A percentile compares a stretch with the other conserved stretches of the same genome.
Conservation (phyloP, 2,797 vertebrate genomes). For the Phaenicophaeus curvirostris region DNA sequence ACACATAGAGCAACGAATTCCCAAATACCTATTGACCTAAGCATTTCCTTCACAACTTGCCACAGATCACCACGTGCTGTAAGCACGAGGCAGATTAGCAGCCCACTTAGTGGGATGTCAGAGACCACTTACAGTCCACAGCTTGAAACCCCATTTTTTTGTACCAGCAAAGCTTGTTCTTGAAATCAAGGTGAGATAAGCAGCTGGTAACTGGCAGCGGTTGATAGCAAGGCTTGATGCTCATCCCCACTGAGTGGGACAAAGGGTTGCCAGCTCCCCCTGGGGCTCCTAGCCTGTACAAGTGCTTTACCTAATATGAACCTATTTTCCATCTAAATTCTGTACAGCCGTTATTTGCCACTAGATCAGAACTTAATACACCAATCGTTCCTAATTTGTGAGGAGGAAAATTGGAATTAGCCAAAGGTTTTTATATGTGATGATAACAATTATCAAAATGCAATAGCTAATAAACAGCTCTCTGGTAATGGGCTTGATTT, state of each 20-base stretch:
- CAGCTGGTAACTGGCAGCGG: neutral
- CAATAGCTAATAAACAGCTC: neutral
- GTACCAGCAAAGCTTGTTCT: neutral
- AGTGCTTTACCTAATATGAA: neutral
- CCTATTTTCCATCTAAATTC: neutral
- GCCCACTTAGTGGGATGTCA: neutral
- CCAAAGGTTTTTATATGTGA: neutral
- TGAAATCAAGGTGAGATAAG: neutral
- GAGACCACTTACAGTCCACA: neutral
- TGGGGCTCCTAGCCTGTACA: neutral
- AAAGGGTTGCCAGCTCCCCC: neutral
- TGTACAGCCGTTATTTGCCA: neutral
- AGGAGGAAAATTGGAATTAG: neutral
- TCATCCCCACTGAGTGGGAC: neutral
- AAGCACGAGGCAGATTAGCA: neutral
- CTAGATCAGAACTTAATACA: neutral
- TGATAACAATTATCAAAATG: neutral
- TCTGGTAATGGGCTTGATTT: neutral
- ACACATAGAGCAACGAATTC: neutral
- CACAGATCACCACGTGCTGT: accelerated
- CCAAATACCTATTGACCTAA: neutral
- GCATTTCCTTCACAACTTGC: neutral
- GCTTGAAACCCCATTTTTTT: neutral
- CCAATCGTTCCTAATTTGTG: neutral
- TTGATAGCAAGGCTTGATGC: neutral